Evolutionary conservation across 2,113 vertebrate species (phyloP).

Genomic region (Mus musculus): DNA sequence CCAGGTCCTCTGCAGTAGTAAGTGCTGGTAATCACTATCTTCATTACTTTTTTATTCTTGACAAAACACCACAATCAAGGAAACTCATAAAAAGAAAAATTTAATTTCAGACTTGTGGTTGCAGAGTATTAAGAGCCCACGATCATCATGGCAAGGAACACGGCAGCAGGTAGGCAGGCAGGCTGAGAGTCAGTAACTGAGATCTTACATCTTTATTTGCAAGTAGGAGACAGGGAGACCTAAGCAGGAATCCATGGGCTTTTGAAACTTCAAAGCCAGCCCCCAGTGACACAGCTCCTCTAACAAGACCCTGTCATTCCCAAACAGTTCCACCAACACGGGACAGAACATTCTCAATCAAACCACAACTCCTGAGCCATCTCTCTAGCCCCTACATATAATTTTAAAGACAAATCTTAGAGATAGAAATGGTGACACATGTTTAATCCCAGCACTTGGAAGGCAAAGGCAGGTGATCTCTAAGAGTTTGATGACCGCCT

Average conservation of each 20-base stretch:
- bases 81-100: background rate
- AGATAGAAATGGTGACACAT: background rate
- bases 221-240: background rate
- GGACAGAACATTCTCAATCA: background rate
- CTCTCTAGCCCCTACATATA: background rate
- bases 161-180: background rate
- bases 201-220: background rate
- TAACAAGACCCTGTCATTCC: background rate
- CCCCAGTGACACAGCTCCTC: background rate
- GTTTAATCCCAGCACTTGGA: background rate
- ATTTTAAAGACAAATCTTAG: background rate
- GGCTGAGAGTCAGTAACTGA: background rate
- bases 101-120: background rate
- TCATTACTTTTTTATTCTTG: background rate
- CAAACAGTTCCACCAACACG: background rate
- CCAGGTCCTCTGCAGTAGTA: background rate
- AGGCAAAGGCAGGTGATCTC: background rate
- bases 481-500: background rate
- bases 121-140: background rate
- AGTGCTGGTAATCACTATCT: background rate
- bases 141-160: background rate
- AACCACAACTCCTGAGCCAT: background rate
- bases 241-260: background rate
- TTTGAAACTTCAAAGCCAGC: background rate
- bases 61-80: background rate